Base-by-base conservation (phyloP, 2,888 invertebrate species). In the Lutraria lutraria region DNA sequence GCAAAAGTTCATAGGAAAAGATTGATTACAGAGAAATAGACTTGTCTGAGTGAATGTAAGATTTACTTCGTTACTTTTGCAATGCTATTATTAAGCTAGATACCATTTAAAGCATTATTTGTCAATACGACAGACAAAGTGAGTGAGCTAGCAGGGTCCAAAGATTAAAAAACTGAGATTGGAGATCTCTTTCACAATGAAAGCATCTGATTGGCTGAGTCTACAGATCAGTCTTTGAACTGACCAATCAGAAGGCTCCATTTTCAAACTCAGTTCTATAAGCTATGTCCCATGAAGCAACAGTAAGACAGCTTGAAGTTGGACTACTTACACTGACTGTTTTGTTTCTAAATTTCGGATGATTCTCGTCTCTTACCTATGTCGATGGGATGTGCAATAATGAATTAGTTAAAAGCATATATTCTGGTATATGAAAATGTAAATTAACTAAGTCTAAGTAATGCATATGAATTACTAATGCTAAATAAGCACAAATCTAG, bases 341-440 rank as follows among this genome's bases (percentile, higher is more conserved):
- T 85, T 91, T 92, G 87, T 90, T 88, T 90, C 91, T 92, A 91
- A 86, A 92, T 83, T 88, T 88, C 52, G 88, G 92, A 88, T 92
- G 92, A 63, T 81, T 79, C 68, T 91, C 92, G 54, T 80, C 86
- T 83, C 92, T 86, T 29, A 92, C 92, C 92, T 92, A 88, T 25
- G 76, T 79, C 68, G 60, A 85, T 34, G 56, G 68, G 84, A 76
- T 76, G 84, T 54, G 84, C 29, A 31, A 84, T 29, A 84, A 43
- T 72, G 21, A 34, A 83, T 83, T 83, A 83, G 83, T 83, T 68
- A 15, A 56, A 83, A 83, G 83, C 83, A 83, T n/a, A 43, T 16
- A 82, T 63, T 34, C 60, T 34, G n/a, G 31, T 82, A 19, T 25
- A 68, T 25, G 21, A 56, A 15, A 56, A 63, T 68, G 63, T 68